These are phyloP conservation scores for Austrofundulus limnaeus DNA, from an alignment of 2,113 vertebrate genomes.

Conservation along the genomic window DNA sequence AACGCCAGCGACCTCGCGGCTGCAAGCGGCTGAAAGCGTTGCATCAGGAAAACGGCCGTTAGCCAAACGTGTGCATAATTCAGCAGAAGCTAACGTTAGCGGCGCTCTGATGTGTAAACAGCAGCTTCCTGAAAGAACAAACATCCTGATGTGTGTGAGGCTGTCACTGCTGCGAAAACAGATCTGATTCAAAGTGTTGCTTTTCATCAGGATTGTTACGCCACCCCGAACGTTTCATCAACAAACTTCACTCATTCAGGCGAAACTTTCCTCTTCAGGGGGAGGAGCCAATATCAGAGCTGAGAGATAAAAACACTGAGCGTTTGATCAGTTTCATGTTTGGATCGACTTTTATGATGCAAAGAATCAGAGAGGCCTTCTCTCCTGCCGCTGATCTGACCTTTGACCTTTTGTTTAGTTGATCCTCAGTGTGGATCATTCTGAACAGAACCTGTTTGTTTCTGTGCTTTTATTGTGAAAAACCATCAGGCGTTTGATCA, in stretches of 20 bases:
- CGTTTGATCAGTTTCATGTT: too few relatives aligned
- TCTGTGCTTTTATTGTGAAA: too few relatives aligned
- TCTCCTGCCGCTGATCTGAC: too few relatives aligned
- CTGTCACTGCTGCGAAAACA: not conserved
- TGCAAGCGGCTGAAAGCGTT: conserved; percentile 65
- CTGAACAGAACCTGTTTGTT: too few relatives aligned
- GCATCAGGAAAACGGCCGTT: conserved; percentile 62
- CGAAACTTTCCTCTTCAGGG: not conserved
- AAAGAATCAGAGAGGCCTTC: too few relatives aligned
- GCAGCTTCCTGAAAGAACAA: conserved; percentile 10
- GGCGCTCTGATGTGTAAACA: conserved; percentile 43
- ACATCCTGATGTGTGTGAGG: conserved; percentile 1
- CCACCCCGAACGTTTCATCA: conserved; percentile 1
- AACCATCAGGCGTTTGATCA: too few relatives aligned
- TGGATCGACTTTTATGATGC: too few relatives aligned
- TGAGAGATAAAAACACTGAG: too few relatives aligned
- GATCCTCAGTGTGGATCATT: too few relatives aligned
- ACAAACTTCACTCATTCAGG: not conserved
- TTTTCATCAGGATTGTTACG: conserved; percentile 26
- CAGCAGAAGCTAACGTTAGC: conserved; percentile 36
- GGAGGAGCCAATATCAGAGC: too few relatives aligned
- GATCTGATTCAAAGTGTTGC: conserved; percentile 9
- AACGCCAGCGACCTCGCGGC: conserved; percentile 15
- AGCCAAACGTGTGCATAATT: conserved; percentile 63
- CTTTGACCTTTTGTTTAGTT: too few relatives aligned